Evolutionary conservation across 30 jellyfish, hydroid and myxozoan genomes (phyloP).

Genomic region (Pseudorhiza aurosa): DNA sequence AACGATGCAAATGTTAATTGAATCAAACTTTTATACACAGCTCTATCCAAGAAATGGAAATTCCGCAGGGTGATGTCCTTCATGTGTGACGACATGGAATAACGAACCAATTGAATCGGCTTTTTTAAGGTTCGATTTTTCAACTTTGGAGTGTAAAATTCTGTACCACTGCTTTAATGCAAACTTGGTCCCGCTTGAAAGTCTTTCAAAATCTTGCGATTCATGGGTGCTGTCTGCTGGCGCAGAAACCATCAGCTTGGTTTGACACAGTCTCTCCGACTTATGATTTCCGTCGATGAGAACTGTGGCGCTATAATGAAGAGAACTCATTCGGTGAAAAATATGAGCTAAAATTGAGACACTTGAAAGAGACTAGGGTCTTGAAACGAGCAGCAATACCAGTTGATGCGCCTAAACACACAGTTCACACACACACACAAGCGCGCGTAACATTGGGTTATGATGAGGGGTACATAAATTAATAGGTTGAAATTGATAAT

Average conservation of each 20-base stretch:
- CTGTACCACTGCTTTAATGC: slow-evolving; percentile 57
- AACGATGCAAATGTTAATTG: no score
- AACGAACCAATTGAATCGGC: slow-evolving; percentile 68
- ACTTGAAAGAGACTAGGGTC: no score
- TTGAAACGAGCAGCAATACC: no score
- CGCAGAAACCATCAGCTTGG: slow-evolving; percentile 63
- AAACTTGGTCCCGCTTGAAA: slow-evolving; percentile 65
- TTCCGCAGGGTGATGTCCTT: slow-evolving; percentile 69
- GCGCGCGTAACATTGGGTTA: no score
- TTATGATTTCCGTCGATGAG: slow-evolving; percentile 31
- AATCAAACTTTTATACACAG: no score
- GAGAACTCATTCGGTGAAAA: not conserved
- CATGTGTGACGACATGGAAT: slow-evolving; percentile 69
- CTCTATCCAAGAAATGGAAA: slow-evolving; percentile 61
- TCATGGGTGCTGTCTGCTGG: slow-evolving; percentile 37
- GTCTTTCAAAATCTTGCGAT: slow-evolving; percentile 55
- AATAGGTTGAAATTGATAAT: no score
- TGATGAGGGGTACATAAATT: no score
- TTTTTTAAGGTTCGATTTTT: not conserved
- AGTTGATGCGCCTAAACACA: no score
- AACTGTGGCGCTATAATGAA: slow-evolving; percentile 56
- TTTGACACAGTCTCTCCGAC: slow-evolving; percentile 37
- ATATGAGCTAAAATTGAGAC: no score
- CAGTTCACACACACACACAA: no score
- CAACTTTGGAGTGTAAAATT: slow-evolving; percentile 22